Evolutionary conservation across 2,888 invertebrate species (phyloP), one percentile per base, ranked within the genome.

Genomic region (Dolichomitus sp.): DNA sequence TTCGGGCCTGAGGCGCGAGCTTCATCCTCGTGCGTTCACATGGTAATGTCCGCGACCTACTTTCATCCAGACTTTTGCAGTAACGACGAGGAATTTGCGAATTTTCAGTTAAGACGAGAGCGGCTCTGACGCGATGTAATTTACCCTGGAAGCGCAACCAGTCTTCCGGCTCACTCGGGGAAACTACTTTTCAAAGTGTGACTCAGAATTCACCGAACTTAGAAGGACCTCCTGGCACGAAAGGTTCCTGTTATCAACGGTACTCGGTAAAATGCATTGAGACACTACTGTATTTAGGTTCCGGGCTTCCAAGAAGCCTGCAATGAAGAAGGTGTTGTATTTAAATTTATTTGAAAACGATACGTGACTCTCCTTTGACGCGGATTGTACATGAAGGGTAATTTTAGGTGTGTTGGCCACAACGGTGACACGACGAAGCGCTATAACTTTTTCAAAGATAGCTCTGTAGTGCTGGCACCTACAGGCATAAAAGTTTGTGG

Each of bases 71-170:
- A 76, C 42, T 77, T 50, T 27, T 19, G 19, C 11, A 50, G 42
- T 40, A 74, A 74, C 54, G 19, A 57, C 63, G 50, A 17, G 66
- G 50, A 68, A 79, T 79, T 72, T 52, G 27, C 57, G 52, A 82
- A 79, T 79, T 79, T 61, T 70, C 66, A 37, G 50, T 66, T 66
- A 61, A 70, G 66, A 73, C 40, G 45, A 59, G n/a, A 48, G 52
- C 12, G 37, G 33, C 23, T 48, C 6, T 17, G 27, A 54, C 54
- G 23, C 23, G 14, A 52, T 63, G 61, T 27, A 77, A 70, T 72
- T 72, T 70, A 70, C 19, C 63, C 57, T 57, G 11, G 37, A 30
- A 52, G 37, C 42, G 40, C 37, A 77, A 45, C 63, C 65, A 69
- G 69, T 40, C 14, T 40, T 52, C 19, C 14, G 52, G 37, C 40